Percentiles rank a stretch among this genome's conserved stretches.
Conservation (phyloP, 2,113 vertebrate species). For the Hucho hucho region DNA sequence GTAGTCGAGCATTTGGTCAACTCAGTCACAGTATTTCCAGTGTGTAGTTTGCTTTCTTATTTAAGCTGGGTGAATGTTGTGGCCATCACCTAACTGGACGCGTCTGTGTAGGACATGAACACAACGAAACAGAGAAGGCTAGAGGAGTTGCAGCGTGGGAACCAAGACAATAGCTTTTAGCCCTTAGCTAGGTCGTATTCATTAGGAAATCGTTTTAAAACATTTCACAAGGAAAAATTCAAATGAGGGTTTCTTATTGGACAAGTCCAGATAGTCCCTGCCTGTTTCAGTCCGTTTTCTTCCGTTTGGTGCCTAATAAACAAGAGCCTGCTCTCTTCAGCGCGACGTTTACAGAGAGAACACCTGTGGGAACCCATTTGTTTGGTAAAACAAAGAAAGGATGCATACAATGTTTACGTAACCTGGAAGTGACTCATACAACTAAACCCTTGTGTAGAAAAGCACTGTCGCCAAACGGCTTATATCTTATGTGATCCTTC, state of each 20-base stretch:
- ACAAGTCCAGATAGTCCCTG: too few relatives aligned
- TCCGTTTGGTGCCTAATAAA: conserved; percentile 6
- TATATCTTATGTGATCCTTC: conserved; percentile 16
- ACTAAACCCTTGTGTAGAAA: conserved; percentile 5
- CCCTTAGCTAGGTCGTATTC: too few relatives aligned
- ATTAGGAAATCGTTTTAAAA: too few relatives aligned
- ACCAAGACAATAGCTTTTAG: not conserved
- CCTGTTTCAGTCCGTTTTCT: too few relatives aligned
- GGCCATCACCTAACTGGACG: conserved; percentile 24
- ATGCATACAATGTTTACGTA: conserved; percentile 3
- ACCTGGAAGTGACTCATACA: conserved; percentile 2
- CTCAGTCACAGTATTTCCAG: conserved; percentile 41
- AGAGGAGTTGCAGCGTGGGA: conserved; percentile 1
- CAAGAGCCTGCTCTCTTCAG: conserved; percentile 9
- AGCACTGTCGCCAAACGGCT: not conserved
- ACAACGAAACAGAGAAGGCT: not conserved
- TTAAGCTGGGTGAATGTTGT: conserved; percentile 34
- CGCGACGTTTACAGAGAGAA: not conserved
- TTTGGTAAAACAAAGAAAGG: conserved; percentile 13
- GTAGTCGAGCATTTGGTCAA: conserved; percentile 50
- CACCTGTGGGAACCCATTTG: conserved; percentile 30
- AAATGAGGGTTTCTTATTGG: too few relatives aligned
- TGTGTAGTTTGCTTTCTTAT: conserved; percentile 48
- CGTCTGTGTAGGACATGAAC: conserved; percentile 29
- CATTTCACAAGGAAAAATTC: too few relatives aligned